phyloP scores from a whole-genome alignment of 92 coral and sea anemone species.

The Porites lobata region DNA sequence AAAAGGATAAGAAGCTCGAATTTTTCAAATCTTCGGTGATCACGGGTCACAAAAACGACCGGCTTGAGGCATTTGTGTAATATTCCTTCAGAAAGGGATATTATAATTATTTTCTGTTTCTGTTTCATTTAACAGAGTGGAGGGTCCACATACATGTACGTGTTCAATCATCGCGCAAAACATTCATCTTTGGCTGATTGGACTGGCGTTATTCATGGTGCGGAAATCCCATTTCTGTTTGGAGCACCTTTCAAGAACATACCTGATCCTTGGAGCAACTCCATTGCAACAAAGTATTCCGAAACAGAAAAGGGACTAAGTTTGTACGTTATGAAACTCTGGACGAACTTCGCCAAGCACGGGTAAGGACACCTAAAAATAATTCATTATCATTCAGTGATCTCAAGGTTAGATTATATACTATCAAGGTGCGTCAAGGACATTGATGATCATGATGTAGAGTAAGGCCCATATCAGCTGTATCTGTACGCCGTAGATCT shows the following conservation, averaged over 20 bases:
- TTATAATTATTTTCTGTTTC: background rate
- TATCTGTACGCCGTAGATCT: no score
- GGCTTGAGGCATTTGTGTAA: no score
- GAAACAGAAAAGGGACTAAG: slow-evolving; percentile 9
- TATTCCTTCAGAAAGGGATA: background rate
- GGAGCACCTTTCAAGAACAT: background rate
- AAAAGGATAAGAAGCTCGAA: no score
- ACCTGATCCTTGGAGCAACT: background rate
- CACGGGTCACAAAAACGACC: no score
- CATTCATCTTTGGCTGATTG: slow-evolving; percentile 21
- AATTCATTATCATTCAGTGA: no score
- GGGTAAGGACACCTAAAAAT: slow-evolving; percentile 68
- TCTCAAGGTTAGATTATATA: no score
- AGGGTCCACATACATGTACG: slow-evolving; percentile 33
- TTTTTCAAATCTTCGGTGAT: no score
- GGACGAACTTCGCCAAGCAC: slow-evolving; percentile 87
- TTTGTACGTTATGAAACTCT: slow-evolving; percentile 65
- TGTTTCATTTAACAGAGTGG: slow-evolving; percentile 9
- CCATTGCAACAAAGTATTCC: background rate
- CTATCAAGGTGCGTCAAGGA: no score
- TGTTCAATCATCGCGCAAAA: slow-evolving; percentile 44
- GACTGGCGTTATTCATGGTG: background rate
- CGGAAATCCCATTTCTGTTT: slow-evolving; percentile 27
- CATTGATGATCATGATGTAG: no score
- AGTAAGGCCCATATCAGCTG: no score